Conservation (phyloP, 2,797 vertebrate genomes). For the Lycodopsis pacificus region DNA sequence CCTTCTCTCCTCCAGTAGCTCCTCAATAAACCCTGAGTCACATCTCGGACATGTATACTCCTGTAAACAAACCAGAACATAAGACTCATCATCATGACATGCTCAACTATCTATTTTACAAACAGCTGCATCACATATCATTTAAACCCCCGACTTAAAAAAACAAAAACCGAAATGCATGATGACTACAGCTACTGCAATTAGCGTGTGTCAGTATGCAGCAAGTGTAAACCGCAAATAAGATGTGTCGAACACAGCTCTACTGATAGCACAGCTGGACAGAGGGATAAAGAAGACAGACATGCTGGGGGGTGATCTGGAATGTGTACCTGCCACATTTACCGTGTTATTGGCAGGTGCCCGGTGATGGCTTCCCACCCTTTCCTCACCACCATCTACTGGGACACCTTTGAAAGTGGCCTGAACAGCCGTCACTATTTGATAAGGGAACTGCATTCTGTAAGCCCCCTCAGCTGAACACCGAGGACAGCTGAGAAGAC, state of each 20-base stretch:
- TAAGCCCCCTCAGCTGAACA: neutral
- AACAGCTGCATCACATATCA: neutral
- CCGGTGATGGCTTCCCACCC: neutral
- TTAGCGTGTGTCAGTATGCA: neutral
- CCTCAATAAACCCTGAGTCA: constrained; percentile 98
- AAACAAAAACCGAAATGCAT: neutral
- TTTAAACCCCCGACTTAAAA: neutral
- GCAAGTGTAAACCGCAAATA: neutral
- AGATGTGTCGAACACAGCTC: neutral
- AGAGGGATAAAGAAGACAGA: neutral
- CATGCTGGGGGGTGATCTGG: neutral
- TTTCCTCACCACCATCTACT: no score
- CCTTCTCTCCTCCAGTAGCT: constrained; percentile 93
- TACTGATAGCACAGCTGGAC: neutral
- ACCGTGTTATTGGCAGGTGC: neutral
- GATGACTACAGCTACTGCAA: neutral
- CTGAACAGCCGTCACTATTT: neutral
- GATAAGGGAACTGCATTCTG: neutral
- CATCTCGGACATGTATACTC: constrained; percentile 97
- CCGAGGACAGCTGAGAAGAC: neutral
- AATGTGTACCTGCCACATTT: neutral
- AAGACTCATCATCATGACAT: neutral
- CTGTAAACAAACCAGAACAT: constrained; percentile 71
- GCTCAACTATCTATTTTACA: neutral
- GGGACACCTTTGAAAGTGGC: neutral